Conservation (phyloP, 1,140 invertebrate species). For the Drosophila grimshawi region DNA sequence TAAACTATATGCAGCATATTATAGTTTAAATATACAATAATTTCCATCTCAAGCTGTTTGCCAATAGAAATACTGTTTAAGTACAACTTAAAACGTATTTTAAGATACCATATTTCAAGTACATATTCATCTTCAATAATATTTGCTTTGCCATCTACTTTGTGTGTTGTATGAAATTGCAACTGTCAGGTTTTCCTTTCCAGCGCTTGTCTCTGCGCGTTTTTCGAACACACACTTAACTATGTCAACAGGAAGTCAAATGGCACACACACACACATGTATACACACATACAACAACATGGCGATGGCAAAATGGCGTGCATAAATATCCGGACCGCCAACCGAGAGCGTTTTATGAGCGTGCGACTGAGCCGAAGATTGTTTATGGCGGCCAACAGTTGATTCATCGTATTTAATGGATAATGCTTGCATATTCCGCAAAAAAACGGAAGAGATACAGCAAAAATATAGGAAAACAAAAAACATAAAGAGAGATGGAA, state of each 20-base stretch:
- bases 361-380: slow-evolving; percentile 67
- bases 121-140: background rate
- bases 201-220: slow-evolving; percentile 10
- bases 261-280: slow-evolving; percentile 47
- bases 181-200: slow-evolving; percentile 14
- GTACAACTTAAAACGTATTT: background rate
- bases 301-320: slow-evolving; percentile 66
- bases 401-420: slow-evolving; percentile 81
- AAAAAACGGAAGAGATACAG: slow-evolving; percentile 32
- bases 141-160: background rate
- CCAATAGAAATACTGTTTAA: background rate
- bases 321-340: slow-evolving; percentile 73
- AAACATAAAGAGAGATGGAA: slow-evolving; percentile 1
- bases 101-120: background rate
- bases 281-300: slow-evolving; percentile 20
- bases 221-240: slow-evolving; percentile 57
- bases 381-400: slow-evolving; percentile 77
- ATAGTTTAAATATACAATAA: no score
- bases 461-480: background rate
- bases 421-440: slow-evolving; percentile 72
- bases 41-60: background rate
- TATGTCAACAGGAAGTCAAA: slow-evolving; percentile 75
- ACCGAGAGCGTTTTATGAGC: slow-evolving; percentile 70
- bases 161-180: slow-evolving; percentile 25
- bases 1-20: no score